Evolutionary conservation across 1,140 invertebrate species (phyloP).

Genomic region (Hyles euphorbiae): DNA sequence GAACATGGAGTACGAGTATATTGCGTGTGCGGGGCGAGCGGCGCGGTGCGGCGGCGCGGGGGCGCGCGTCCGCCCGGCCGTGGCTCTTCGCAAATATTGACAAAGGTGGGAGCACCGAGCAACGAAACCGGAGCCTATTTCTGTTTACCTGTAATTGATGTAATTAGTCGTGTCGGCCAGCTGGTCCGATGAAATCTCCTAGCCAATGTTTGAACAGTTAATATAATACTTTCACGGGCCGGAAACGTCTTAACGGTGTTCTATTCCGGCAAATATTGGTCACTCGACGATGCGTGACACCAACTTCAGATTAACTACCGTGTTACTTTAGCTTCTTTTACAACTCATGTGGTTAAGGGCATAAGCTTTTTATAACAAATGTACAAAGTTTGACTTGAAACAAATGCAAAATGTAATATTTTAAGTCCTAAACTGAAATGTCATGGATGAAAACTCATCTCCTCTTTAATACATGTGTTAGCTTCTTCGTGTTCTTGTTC

Average conservation of each 20-base stretch:
- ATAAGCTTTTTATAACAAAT: too few species aligned
- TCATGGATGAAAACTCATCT: too few species aligned
- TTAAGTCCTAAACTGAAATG: too few species aligned
- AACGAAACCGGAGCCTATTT: constrained; percentile 56
- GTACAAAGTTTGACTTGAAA: too few species aligned
- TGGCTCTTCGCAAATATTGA: constrained; percentile 61
- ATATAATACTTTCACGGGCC: constrained; percentile 67
- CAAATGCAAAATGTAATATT: too few species aligned
- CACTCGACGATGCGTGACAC: constrained; percentile 61
- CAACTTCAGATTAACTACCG: constrained; percentile 25
- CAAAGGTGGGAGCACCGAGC: constrained; percentile 63
- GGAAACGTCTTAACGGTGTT: constrained; percentile 69
- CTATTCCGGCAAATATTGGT: constrained; percentile 66
- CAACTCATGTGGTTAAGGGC: too few species aligned
- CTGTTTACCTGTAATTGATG: constrained; percentile 72
- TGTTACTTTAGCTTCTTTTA: too few species aligned
- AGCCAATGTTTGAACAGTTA: constrained; percentile 60
- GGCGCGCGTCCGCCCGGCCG: constrained; percentile 11
- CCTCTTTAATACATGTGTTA: too few species aligned
- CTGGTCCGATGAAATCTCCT: constrained; percentile 56
- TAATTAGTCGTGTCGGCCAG: constrained; percentile 74
- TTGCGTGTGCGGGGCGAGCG: background rate
- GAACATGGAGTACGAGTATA: background rate
- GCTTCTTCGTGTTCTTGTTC: too few species aligned
- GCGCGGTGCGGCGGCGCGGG: background rate